Base-by-base conservation (phyloP, 2,797 vertebrate genomes). In the Darevskia nairensis region DNA sequence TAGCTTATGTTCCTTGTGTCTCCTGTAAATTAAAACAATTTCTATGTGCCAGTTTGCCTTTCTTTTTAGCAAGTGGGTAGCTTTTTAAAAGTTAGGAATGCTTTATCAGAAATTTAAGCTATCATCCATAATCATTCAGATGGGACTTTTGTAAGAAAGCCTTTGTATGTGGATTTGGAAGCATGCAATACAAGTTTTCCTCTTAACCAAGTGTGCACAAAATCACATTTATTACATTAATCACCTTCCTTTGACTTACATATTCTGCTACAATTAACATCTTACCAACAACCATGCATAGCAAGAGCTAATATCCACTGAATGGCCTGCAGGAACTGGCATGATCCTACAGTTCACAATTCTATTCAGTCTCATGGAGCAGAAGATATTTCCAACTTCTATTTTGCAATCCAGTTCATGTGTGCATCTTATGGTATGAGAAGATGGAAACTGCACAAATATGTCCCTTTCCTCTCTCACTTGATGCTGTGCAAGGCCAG, bases 21-120 rank as follows among this genome's bases (percentile, higher is more conserved):
- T 64, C 39, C 46, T 82, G 21, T 50, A 75, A 76, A 82, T 64
- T 27, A 44, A 75, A 50, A 39, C 35, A 81, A 32, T 17, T 55
- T 39, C 32, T 46, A 8, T 29, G 11, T 71, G 25, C 8, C 25
- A n/a, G 10, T 59, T 80, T 80, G 17, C 13, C 15, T 86, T 66
- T 78, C 69, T 77, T 78, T 25, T n/a, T 59, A 84, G 59, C 9
- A 86, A 75, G 0, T 27, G 74, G 41, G 39, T 55, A 91, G 79
- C 0, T 81, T 68, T 85, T 72, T 71, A 71, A 72, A 44, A 80
- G 25, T 81, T 27, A 74, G 55, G 29, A 21, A 80, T 64, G 79
- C 84, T 44, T 46, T 46, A 27, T 44, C 55, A 75, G 59, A n/a
- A 82, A 86, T 50, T 35, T 50, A 78, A 75, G 55, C 61, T 27